Evolutionary conservation across 2,113 vertebrate genomes (phyloP), one percentile per base, ranked within the genome.

Genomic region (pig (Sus scrofa)): DNA sequence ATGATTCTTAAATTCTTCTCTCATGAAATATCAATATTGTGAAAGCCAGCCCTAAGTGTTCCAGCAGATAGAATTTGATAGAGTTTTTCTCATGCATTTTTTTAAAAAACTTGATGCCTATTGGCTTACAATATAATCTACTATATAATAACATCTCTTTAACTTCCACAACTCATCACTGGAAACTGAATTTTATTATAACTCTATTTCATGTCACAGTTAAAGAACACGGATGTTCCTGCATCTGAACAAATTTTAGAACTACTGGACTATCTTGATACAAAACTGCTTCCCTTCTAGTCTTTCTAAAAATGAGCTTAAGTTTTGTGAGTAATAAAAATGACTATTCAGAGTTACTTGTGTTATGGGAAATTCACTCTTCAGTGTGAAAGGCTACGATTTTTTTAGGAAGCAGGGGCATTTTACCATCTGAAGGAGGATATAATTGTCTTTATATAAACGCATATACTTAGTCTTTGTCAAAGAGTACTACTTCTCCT

Each of bases 231-330:
- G 54, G 30, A 60, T 73, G 16, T 73, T 6, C 3, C 27, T 74
- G 24, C 30, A 24, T 56, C 13, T 74, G 50, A 84, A 92, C 13
- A 90, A 89, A 84, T 89, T 86, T 89, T 92, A 78, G 52, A 94
- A 62, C 19, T 70, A 18, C 54, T 27, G 6, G 68, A 39, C 6
- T 91, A 68, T 20, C 20, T 52, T 39, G 8, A 73, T 63, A 16
- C 15, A 75, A 89, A 92, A 86, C 54, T 12, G 24, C 16, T 89
- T 89, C 5, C 12, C 63, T 96, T 89, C 62, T 32, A 63, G 19
- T 77, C 27, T 96, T 90, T 71, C 70, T 77, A 78, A 84, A 92
- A 79, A 52, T 86, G 77, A 78, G 2, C 18, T 83, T 67, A 62
- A 74, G 30, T 39, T 93, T 95, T 85, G 20, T 60, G 71, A 92